phyloP scores from a whole-genome alignment of 2,113 vertebrate genomes.

The Mustela lutreola region DNA sequence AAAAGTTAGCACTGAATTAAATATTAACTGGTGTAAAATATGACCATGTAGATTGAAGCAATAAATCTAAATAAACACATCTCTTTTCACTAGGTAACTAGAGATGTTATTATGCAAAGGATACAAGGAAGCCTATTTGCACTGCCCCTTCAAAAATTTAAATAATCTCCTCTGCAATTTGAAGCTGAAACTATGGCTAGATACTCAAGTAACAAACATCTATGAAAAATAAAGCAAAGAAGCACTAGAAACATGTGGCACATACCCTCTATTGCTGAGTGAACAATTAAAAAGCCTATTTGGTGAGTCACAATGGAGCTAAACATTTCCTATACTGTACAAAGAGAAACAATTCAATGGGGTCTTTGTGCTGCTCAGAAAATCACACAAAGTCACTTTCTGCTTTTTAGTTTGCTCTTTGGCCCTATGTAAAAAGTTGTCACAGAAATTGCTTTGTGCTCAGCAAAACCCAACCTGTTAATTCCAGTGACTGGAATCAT shows the following conservation, averaged over 20 bases:
- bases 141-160: slow-evolving; percentile 3
- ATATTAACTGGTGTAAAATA: slow-evolving; percentile 26
- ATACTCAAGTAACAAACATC: neutral
- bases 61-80: slow-evolving; percentile 33
- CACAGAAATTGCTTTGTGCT: slow-evolving; percentile 78
- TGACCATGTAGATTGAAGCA: neutral
- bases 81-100: neutral
- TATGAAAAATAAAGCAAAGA: slow-evolving; percentile 35
- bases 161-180: slow-evolving; percentile 13
- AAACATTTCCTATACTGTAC: neutral
- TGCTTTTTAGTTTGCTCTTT: slow-evolving; percentile 73
- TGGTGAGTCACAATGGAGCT: slow-evolving; percentile 16
- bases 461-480: slow-evolving; percentile 75
- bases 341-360: slow-evolving; percentile 64
- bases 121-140: neutral
- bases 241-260: neutral
- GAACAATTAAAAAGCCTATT: slow-evolving; percentile 42
- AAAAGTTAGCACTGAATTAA: neutral
- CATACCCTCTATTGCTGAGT: neutral
- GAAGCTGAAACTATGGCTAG: neutral
- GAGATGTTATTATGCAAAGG: slow-evolving; percentile 8
- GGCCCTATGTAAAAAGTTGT: slow-evolving; percentile 61
- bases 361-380: slow-evolving; percentile 69
- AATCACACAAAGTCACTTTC: slow-evolving; percentile 62
- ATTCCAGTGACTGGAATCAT: slow-evolving; percentile 50